Base-by-base conservation (phyloP, 2,888 invertebrate species). In the Plebejus argus region DNA sequence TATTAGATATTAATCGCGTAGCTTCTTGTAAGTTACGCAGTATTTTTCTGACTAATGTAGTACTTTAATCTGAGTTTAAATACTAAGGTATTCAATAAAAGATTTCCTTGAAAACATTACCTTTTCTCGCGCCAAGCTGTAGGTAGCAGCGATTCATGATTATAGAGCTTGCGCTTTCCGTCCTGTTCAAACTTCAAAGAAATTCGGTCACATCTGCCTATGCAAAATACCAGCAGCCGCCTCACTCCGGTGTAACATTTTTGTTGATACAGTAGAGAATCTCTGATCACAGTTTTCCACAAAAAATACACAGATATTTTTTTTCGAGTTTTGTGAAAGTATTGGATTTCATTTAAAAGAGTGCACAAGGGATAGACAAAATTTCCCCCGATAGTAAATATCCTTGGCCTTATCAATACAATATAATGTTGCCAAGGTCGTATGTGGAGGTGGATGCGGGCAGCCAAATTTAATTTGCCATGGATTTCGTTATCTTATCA, bases 381-480 rank as follows among this genome's bases (percentile, higher is more conserved):
- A 12, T 23, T 23, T 61, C 12, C 23, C 23, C 23, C 0, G 10
- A 23, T 23, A 15, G 12, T 61, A 61, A 61, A 61, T 10, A 28
- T 15, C 66, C 66, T 66, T 66, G 28, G 28, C 28, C 28, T 28
- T 28, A 66, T 15, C 28, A 3, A 4, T 61, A 23, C 15, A 66
- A 10, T 10, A 28, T 66, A 33, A 18, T 66, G 28, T 66, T 28
- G 28, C 12, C 28, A 66, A 66, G 66, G 66, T 66, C 28, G 28
- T 33, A 15, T 12, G 15, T 66, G 28, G 28, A 18, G 28, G 28
- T 66, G 33, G 66, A 66, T 66, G 66, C 66, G 66, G 66, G 66
- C 28, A 66, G 66, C 66, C 66, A 66, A 66, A 66, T 66, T 66
- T 66, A 33, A 66, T 66, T 61, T 66, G 61, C 23, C 61, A 66